These are phyloP conservation scores for Apostichopus parvimensis DNA, from an alignment of 35 echinoderm and acorn worm species.

Conservation along the genomic window DNA sequence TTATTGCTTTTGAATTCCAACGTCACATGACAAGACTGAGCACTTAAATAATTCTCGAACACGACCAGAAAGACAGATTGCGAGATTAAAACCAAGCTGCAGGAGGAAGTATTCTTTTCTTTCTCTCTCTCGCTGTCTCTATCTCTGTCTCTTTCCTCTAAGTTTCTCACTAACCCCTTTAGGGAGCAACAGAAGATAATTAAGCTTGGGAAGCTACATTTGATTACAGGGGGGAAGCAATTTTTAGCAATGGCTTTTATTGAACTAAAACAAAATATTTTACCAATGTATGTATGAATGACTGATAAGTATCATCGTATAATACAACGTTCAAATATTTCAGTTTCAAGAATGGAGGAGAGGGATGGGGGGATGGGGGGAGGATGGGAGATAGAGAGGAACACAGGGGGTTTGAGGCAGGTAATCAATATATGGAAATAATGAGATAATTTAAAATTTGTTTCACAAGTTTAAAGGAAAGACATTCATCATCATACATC, in stretches of 20 bases:
- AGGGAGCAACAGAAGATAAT: neutral
- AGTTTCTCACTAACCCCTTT: neutral
- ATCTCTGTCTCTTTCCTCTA: neutral
- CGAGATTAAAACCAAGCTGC: neutral
- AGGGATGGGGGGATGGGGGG: no score
- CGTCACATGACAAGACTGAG: neutral
- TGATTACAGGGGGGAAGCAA: neutral
- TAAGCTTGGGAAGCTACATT: slow-evolving; percentile 21
- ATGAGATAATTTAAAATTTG: no score
- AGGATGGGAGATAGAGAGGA: no score
- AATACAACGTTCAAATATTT: no score
- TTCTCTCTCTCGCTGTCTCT: neutral
- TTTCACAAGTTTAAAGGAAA: no score
- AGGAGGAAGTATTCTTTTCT: neutral
- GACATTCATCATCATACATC: no score
- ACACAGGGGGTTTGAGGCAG: no score
- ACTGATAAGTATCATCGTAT: no score
- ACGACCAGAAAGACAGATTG: neutral
- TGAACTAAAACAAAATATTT: neutral
- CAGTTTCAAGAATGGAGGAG: no score
- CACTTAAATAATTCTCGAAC: neutral
- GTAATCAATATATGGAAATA: no score
- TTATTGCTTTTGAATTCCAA: neutral
- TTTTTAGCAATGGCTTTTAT: neutral
- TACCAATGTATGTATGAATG: neutral